Conservation (phyloP, 2,797 vertebrate genomes). For the Heteromormyrus szaboi region DNA sequence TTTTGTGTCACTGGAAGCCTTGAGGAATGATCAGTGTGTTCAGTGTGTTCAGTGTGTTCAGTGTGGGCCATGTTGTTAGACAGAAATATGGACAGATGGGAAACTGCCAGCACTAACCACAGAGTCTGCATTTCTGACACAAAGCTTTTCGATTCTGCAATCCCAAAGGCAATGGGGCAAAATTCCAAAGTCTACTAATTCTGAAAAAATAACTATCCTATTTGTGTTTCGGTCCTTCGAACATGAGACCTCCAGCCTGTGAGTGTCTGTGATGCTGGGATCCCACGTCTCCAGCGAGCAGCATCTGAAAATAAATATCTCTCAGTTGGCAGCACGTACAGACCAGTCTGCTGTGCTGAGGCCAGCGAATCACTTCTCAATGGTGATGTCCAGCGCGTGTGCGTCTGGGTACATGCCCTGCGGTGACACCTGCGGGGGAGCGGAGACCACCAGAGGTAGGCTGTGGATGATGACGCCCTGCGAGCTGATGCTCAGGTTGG, state of each 20-base stretch:
- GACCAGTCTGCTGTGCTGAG: background rate
- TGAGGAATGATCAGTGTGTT: background rate
- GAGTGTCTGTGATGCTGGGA: background rate
- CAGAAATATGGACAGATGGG: background rate
- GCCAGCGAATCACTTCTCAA: constrained; percentile 36
- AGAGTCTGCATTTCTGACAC: background rate
- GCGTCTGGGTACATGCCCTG: constrained; percentile 55
- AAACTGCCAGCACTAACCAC: background rate
- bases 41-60: background rate
- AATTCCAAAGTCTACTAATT: background rate
- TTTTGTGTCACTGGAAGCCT: background rate
- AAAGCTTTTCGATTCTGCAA: background rate
- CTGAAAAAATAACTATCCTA: constrained; percentile 1
- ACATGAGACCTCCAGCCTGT: background rate
- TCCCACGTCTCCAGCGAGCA: background rate
- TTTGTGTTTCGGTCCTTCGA: background rate
- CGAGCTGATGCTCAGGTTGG: constrained; percentile 49
- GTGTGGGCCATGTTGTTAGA: background rate
- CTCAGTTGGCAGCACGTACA: background rate
- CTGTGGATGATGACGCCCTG: constrained; percentile 60
- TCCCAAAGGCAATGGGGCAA: background rate
- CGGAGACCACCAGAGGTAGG: constrained; percentile 55
- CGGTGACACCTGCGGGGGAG: constrained; percentile 51
- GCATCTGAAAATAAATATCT: constrained; percentile 22
- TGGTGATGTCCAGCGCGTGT: constrained; percentile 41